A percentile compares a stretch with the other conserved stretches of the same genome.
Evolutionary conservation across 2,888 invertebrate species (phyloP).

Genomic region (Tiphia femorata): DNA sequence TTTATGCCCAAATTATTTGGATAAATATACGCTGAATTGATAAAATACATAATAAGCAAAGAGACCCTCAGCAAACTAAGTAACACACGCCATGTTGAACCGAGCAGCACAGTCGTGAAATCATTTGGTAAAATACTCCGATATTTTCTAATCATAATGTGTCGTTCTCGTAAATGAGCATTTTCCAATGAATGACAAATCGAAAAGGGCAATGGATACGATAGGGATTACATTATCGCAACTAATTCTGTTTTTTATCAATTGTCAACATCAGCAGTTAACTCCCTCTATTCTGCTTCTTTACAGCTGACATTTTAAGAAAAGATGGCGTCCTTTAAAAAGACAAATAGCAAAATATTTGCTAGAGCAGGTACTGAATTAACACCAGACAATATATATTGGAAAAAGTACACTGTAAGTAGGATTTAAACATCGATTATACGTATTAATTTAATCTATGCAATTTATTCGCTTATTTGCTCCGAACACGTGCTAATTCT

Average conservation of each 20-base stretch:
- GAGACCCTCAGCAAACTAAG: conserved; percentile 34
- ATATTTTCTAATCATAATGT: conserved; percentile 14
- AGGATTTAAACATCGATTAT: not conserved
- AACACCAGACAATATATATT: conserved; percentile 86
- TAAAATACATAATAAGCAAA: conserved; percentile 39
- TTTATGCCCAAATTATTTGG: conserved; percentile 17
- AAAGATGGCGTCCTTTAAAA: conserved; percentile 76
- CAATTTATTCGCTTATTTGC: conserved; percentile 1
- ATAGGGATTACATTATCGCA: not conserved
- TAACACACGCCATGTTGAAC: conserved; percentile 54
- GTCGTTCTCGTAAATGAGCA: not conserved
- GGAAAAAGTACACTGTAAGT: conserved; percentile 88
- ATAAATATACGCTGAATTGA: conserved; percentile 20
- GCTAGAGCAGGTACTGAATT: conserved; percentile 77
- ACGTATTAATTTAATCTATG: no score
- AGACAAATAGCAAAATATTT: conserved; percentile 78
- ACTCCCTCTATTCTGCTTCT: conserved; percentile 9
- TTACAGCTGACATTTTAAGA: conserved; percentile 25
- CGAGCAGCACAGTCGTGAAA: conserved; percentile 26
- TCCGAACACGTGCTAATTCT: conserved; percentile 28
- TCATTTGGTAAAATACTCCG: conserved; percentile 18
- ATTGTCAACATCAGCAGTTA: conserved; percentile 37
- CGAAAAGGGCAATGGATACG: not conserved
- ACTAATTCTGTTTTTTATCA: conserved; percentile 4
- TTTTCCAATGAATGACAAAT: not conserved